Evolutionary conservation across 1,140 invertebrate genomes (phyloP).

Genomic region (Saccostrea echinata): DNA sequence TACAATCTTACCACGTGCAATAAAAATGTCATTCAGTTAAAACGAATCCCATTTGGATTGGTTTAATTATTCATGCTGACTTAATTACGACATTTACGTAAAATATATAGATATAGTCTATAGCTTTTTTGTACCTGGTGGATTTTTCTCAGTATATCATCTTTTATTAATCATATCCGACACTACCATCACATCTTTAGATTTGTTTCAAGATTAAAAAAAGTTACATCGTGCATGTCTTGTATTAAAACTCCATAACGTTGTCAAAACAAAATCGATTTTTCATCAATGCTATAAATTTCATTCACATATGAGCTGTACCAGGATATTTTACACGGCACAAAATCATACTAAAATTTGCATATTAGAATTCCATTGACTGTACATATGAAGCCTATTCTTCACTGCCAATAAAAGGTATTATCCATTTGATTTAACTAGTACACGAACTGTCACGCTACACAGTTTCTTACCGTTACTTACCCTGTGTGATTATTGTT

Average conservation of each 20-base stretch:
- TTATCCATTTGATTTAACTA: background rate
- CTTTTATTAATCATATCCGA: background rate
- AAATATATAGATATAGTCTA: background rate
- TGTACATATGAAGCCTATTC: background rate
- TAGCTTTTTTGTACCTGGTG: background rate
- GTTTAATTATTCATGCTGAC: constrained; percentile 32
- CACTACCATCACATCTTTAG: background rate
- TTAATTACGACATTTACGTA: constrained; percentile 8
- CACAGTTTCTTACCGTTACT: background rate
- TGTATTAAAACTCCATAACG: background rate
- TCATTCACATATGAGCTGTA: background rate
- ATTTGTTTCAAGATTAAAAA: background rate
- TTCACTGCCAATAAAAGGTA: background rate
- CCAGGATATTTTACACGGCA: background rate
- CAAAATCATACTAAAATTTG: background rate
- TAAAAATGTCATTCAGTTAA: constrained; percentile 13
- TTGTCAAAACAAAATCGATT: constrained; percentile 37
- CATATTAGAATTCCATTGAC: background rate
- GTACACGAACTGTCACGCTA: background rate
- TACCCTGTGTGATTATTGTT: constrained; percentile 24
- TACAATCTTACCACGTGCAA: background rate
- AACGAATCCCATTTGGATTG: background rate
- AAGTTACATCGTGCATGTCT: background rate
- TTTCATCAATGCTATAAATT: constrained; percentile 9
- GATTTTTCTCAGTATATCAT: background rate